Conservation (phyloP, 2,113 vertebrate genomes). For the Monopterus albus region DNA sequence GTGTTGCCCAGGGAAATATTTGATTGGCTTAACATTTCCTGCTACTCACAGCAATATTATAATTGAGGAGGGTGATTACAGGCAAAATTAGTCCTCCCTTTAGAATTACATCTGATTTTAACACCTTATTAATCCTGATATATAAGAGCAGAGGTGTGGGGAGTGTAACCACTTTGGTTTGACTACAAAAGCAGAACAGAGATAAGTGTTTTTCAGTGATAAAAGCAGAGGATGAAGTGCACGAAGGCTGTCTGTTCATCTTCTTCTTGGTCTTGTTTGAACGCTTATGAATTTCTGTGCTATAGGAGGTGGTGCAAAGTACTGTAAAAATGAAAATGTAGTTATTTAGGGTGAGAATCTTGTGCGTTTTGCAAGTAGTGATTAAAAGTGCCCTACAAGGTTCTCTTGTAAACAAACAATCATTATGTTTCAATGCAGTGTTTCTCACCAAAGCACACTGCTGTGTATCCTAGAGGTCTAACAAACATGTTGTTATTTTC, state of each 20-base stretch:
- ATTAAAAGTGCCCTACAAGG: background rate
- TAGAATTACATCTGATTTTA: conserved; percentile 10
- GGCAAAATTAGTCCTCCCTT: background rate
- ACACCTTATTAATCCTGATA: conserved; percentile 36
- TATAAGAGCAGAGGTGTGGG: background rate
- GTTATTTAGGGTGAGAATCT: background rate
- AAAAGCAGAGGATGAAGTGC: background rate
- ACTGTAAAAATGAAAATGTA: background rate
- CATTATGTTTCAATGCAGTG: background rate
- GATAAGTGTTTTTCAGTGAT: too few relatives aligned
- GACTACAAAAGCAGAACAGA: background rate
- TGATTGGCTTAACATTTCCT: conserved; percentile 45
- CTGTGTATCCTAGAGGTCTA: too few relatives aligned
- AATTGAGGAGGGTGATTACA: conserved; percentile 37
- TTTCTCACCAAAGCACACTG: background rate
- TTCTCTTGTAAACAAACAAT: background rate
- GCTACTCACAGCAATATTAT: conserved; percentile 6
- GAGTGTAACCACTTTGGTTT: background rate
- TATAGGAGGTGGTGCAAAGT: background rate
- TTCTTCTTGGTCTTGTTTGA: background rate
- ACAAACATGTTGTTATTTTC: too few relatives aligned
- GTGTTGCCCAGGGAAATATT: conserved; percentile 34
- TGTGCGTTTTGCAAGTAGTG: background rate
- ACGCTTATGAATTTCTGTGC: background rate
- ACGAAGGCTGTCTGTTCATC: background rate